A percentile compares a stretch with the other conserved stretches of the same genome.
phyloP scores from a whole-genome alignment of 2,888 invertebrate genomes.

The Portevinia maculata region DNA sequence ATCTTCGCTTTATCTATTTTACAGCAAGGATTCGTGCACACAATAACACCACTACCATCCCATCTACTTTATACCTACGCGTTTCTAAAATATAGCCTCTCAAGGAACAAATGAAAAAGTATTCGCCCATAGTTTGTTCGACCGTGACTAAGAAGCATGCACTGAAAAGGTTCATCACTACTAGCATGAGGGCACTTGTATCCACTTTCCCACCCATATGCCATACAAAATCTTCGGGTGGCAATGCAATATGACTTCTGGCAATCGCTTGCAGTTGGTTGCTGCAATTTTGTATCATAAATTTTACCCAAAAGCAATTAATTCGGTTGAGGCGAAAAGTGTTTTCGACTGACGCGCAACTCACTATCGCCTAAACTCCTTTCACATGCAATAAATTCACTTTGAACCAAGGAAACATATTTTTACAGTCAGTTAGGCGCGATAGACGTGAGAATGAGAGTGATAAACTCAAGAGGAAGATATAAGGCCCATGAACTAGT shows the following conservation, averaged over 20 bases:
- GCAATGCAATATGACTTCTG: slow-evolving; percentile 39
- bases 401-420: slow-evolving; percentile 55
- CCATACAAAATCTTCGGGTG: slow-evolving; percentile 12
- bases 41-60: slow-evolving; percentile 11
- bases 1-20: slow-evolving; percentile 28
- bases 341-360: slow-evolving; percentile 49
- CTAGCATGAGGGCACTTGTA: slow-evolving; percentile 38
- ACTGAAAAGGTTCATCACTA: slow-evolving; percentile 59
- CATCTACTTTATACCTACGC: slow-evolving; percentile 5
- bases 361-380: slow-evolving; percentile 18
- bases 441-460: slow-evolving; percentile 68
- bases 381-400: slow-evolving; percentile 33
- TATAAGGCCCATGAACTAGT: slow-evolving; percentile 50
- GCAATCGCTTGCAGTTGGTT: slow-evolving; percentile 22
- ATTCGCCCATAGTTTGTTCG: slow-evolving; percentile 50
- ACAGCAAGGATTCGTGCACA: slow-evolving; percentile 1
- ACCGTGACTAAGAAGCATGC: slow-evolving; percentile 60
- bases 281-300: slow-evolving; percentile 65
- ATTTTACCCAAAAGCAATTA: slow-evolving; percentile 67
- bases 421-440: slow-evolving; percentile 66
- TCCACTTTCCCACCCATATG: slow-evolving; percentile 19
- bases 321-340: slow-evolving; percentile 50
- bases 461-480: slow-evolving; percentile 64
- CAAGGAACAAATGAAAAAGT: slow-evolving; percentile 67
- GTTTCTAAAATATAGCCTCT: slow-evolving; percentile 68